Conservation (phyloP, 2,797 vertebrate species). For the Poecilia picta region DNA sequence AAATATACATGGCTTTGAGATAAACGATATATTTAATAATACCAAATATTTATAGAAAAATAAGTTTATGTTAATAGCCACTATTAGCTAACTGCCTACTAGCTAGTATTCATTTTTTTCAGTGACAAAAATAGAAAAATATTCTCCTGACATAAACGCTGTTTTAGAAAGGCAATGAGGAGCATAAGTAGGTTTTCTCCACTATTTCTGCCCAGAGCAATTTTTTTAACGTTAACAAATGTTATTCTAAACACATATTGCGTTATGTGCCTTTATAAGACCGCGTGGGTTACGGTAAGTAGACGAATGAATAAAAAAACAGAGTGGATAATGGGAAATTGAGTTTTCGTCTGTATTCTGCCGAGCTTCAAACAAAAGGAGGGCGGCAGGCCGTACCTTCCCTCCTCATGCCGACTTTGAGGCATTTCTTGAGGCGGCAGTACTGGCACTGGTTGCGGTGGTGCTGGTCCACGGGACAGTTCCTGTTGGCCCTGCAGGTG, state of each 20-base stretch:
- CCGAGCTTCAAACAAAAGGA: not conserved
- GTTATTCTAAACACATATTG: not conserved
- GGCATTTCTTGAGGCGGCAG: conserved; percentile 98
- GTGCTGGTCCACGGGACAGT: conserved; percentile 97
- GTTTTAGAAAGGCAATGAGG: not conserved
- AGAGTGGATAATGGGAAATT: not conserved
- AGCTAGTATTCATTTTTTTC: not conserved
- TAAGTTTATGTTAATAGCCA: not conserved
- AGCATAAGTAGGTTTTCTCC: not conserved
- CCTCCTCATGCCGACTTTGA: conserved; percentile 98
- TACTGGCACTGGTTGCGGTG: conserved; percentile 99
- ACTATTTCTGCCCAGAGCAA: not conserved
- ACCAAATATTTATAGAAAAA: not conserved
- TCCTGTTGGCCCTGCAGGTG: conserved; percentile 96
- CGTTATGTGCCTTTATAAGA: not conserved
- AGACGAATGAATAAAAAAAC: not conserved
- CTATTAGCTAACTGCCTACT: not conserved
- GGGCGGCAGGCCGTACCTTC: conserved; percentile 83
- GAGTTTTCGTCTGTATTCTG: not conserved
- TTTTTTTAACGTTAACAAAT: not conserved
- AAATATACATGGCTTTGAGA: not conserved
- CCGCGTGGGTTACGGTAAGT: not conserved
- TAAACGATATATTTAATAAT: not conserved
- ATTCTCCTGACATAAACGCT: not conserved
- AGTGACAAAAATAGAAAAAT: not conserved